Conservation (phyloP, 2,888 invertebrate genomes). For the Sphaerophoria rueppellii region DNA sequence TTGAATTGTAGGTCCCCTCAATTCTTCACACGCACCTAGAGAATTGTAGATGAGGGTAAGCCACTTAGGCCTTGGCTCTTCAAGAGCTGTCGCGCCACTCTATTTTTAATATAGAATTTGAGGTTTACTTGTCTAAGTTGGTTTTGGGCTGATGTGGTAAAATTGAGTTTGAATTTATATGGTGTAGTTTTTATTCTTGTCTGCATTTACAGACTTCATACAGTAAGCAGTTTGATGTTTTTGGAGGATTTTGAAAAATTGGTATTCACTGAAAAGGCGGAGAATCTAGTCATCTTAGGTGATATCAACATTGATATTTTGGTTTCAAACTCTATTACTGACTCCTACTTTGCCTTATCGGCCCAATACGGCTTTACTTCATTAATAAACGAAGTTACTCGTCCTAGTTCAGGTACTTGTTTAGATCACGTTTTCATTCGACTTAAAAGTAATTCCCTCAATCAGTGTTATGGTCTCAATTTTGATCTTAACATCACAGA, state of each 20-base stretch:
- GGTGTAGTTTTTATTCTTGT: not conserved
- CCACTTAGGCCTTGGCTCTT: no score
- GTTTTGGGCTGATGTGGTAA: not conserved
- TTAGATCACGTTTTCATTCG: not conserved
- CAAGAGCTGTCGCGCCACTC: no score
- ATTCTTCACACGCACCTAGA: no score
- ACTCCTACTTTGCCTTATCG: not conserved
- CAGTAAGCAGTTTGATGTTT: not conserved
- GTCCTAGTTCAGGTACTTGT: not conserved
- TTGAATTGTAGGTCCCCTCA: no score
- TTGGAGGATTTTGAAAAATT: not conserved
- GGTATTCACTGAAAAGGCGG: not conserved
- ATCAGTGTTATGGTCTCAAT: not conserved
- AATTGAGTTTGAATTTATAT: not conserved
- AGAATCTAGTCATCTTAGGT: not conserved
- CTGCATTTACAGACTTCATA: not conserved
- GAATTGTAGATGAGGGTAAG: no score
- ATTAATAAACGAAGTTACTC: not conserved
- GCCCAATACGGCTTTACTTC: not conserved
- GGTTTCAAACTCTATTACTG: not conserved
- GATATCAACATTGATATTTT: not conserved
- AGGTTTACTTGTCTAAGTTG: not conserved
- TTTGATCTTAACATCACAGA: no score
- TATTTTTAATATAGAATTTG: not conserved
- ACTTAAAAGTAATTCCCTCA: not conserved